Evolutionary conservation across 2,797 vertebrate species (phyloP).

Genomic region (Syngnathus acus): DNA sequence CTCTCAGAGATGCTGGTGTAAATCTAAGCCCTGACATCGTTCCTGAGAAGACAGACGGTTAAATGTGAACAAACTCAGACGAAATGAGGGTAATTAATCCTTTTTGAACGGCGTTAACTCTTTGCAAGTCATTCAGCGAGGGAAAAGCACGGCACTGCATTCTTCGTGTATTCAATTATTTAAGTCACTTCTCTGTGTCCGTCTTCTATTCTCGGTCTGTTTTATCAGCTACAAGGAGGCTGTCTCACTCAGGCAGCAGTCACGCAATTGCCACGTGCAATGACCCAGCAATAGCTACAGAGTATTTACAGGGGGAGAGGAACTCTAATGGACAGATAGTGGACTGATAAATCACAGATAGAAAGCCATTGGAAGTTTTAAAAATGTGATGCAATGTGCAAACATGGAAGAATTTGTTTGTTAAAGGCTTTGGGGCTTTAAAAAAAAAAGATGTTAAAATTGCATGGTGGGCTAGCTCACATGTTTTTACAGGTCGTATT

Average conservation of each 20-base stretch:
- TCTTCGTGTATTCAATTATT: slow-evolving; percentile 34
- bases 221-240: slow-evolving; percentile 22
- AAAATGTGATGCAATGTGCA: neutral
- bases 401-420: neutral
- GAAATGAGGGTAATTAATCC: slow-evolving; percentile 1
- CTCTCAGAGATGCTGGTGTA: slow-evolving; percentile 7
- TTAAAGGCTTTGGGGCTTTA: neutral
- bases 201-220: slow-evolving; percentile 28
- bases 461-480: too few relatives aligned
- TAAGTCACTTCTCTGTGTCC: slow-evolving; percentile 24
- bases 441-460: too few relatives aligned
- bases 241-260: slow-evolving; percentile 17
- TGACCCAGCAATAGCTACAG: slow-evolving; percentile 16
- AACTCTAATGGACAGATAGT: neutral
- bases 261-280: slow-evolving; percentile 27
- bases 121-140: slow-evolving; percentile 12
- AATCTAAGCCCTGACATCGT: slow-evolving; percentile 2
- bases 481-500: too few relatives aligned
- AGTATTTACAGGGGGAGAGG: slow-evolving; percentile 22
- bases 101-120: neutral
- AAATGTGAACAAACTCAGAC: neutral
- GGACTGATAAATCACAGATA: neutral
- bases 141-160: slow-evolving; percentile 8
- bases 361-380: neutral
- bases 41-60: neutral